Evolutionary conservation across 2,888 invertebrate species (phyloP), one percentile per base, ranked within the genome.

Genomic region (Hyposoter dolosus): DNA sequence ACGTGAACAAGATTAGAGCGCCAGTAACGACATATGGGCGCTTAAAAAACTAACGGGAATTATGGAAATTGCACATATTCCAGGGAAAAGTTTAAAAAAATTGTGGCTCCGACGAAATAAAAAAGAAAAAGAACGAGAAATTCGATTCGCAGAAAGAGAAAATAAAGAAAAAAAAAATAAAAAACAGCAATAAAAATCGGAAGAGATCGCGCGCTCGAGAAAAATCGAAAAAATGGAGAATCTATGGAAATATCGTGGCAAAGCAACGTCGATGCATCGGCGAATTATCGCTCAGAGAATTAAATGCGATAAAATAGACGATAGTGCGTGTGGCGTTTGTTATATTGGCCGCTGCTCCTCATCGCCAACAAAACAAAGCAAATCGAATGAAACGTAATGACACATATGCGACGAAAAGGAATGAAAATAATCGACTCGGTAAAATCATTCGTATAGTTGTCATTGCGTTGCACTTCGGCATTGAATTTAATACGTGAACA

Each of bases 1-100:
- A 86, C 86, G 78, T 66, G 75, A 66, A 76, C 82, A 71, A 83
- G 86, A 83, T 86, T 86, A 86, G 86, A 85, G 87, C 63, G 43
- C 80, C 83, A 82, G 88, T 90, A 88, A 87, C 87, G 68, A 68
- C 35, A 47, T 69, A 47, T 40, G 47, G 28, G 63, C 77, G 72
- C 68, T 76, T 66, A n/a, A 19, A 83, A 83, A 83, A 63, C 28
- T 79, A 82, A 85, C 85, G 85, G 85, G 85, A 85, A 82, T 82
- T 65, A 65, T 82, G 82, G 75, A 71, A 85, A 84, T 77, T 50
- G 56, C 15, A 35, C 35, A 35, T 43, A 15, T 40, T 40, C 23
- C 68, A 79, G 23, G 7, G 40, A 53, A 72, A 65, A 43, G 28
- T 45, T 12, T 32, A 28, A n/a, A 45, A 65, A 35, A 32, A 63